Percentiles rank a stretch among this genome's conserved stretches.
Evolutionary conservation across 2,113 vertebrate genomes (phyloP).

Genomic region (Callaeas wilsoni): DNA sequence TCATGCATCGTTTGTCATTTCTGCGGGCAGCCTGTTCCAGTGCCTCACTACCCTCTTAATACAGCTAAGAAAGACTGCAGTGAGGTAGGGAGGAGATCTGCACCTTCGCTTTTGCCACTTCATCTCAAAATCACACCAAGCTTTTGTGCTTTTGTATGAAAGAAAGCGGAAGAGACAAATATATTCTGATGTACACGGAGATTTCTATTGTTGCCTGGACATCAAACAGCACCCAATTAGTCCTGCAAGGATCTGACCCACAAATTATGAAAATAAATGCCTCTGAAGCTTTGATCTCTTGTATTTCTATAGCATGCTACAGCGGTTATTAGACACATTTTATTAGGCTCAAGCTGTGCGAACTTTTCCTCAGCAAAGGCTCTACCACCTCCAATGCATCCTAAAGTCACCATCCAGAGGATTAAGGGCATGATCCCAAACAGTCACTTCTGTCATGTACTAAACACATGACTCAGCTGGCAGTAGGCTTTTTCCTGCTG

Average conservation of each 20-base stretch:
- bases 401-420: not conserved
- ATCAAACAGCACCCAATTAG: constrained; percentile 52
- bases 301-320: not conserved
- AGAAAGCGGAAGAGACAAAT: constrained; percentile 6
- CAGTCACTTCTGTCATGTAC: constrained; percentile 25
- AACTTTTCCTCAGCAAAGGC: not conserved
- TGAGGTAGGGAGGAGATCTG: not conserved
- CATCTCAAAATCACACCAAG: not conserved
- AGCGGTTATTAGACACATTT: not conserved
- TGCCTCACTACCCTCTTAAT: not conserved
- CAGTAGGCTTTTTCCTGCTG: constrained; percentile 15
- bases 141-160: not conserved
- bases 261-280: constrained; percentile 57
- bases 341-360: not conserved
- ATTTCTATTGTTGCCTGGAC: constrained; percentile 45
- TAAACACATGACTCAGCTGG: constrained; percentile 22
- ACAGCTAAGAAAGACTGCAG: not conserved
- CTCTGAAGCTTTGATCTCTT: not conserved
- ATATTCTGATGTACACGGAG: not conserved
- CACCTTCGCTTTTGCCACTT: not conserved
- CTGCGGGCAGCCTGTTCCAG: not conserved
- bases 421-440: constrained; percentile 48
- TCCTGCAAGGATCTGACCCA: constrained; percentile 49
- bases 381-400: not conserved
- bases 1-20: not conserved